Percentiles rank a stretch among this genome's conserved stretches.
These are phyloP conservation scores for Halcyon badia DNA, from an alignment of 2,797 vertebrate species.

Conservation along the genomic window DNA sequence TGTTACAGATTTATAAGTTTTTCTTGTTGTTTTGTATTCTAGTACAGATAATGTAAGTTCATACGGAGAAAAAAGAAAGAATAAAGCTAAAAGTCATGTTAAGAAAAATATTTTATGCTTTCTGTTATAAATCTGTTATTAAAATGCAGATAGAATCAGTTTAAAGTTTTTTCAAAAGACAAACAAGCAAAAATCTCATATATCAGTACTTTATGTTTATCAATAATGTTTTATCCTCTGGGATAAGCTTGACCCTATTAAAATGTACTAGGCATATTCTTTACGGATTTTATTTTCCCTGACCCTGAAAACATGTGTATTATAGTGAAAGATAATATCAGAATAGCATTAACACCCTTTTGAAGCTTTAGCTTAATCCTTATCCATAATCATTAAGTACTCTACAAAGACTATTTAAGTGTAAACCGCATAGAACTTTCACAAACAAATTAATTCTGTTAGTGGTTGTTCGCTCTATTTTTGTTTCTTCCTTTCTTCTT, in stretches of 20 bases:
- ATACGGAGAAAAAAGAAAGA: background rate
- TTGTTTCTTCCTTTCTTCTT: background rate
- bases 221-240: background rate
- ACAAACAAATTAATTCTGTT: background rate
- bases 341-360: background rate
- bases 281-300: background rate
- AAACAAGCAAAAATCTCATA: background rate
- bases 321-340: background rate
- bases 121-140: background rate
- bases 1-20: background rate
- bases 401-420: background rate
- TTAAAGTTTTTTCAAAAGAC: background rate
- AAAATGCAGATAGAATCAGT: background rate
- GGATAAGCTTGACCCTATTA: background rate
- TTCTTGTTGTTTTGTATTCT: background rate
- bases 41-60: background rate
- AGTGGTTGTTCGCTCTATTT: background rate
- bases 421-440: background rate
- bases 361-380: background rate
- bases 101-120: background rate
- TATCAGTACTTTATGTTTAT: rapidly evolving
- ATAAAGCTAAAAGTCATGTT: background rate
- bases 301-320: background rate
- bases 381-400: background rate
- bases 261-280: background rate